phyloP scores from a whole-genome alignment of 2,888 invertebrate species.

The Mantis religiosa region DNA sequence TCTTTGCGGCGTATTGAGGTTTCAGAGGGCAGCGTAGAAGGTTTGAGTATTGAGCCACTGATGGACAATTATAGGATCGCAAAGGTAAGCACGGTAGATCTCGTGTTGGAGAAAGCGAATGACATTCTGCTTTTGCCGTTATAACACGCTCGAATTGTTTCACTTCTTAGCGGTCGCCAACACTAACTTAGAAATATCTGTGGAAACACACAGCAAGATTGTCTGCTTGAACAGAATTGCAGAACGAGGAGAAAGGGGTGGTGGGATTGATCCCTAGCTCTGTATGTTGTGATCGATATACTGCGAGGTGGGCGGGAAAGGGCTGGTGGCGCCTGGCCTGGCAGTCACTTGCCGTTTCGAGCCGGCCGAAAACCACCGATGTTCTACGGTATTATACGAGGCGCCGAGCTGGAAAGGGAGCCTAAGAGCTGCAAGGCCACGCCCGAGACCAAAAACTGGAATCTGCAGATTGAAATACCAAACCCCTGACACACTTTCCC shows the following conservation, averaged over 20 bases:
- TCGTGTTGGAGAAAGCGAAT: not conserved
- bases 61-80: not conserved
- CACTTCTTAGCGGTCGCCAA: not conserved
- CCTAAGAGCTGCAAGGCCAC: not conserved
- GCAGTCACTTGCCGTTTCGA: not conserved
- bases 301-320: too few species aligned
- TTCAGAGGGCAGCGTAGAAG: not conserved
- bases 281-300: not conserved
- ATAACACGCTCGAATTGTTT: not conserved
- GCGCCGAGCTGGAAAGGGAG: not conserved
- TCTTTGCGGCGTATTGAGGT: too few species aligned
- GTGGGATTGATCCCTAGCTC: not conserved
- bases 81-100: not conserved
- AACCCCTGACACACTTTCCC: too few species aligned
- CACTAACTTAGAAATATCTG: not conserved
- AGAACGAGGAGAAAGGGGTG: not conserved
- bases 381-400: not conserved
- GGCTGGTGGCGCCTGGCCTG: not conserved
- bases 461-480: not conserved
- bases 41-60: not conserved
- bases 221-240: not conserved
- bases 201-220: not conserved
- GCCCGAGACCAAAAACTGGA: not conserved
- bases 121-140: not conserved
- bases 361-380: not conserved